Conservation (phyloP, 2,797 vertebrate genomes). For the Hydrophis major region DNA sequence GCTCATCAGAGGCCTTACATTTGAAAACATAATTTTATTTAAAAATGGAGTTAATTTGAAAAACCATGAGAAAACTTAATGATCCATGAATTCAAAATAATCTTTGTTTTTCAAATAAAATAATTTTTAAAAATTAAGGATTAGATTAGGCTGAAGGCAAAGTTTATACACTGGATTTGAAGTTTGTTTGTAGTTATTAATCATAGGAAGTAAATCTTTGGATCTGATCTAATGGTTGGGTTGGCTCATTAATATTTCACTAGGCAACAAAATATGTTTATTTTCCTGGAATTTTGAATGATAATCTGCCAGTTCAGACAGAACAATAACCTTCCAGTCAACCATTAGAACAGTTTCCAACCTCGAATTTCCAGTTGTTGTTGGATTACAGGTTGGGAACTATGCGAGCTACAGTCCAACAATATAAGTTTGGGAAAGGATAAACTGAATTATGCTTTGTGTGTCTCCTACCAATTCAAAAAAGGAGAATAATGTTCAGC, state of each 20-base stretch:
- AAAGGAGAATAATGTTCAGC: background rate
- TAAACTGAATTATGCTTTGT: background rate
- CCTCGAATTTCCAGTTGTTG: background rate
- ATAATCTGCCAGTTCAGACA: background rate
- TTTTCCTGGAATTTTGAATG: background rate
- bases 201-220: background rate
- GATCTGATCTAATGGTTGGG: background rate
- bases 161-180: background rate
- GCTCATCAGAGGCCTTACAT: background rate
- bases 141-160: background rate
- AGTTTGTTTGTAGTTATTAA: background rate
- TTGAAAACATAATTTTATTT: background rate
- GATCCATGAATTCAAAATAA: background rate
- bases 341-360: background rate
- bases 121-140: background rate
- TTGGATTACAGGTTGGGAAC: background rate
- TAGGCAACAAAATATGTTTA: background rate
- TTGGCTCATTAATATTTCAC: background rate
- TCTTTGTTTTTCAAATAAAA: background rate
- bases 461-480: background rate
- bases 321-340: background rate
- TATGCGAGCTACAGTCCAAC: background rate
- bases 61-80: background rate
- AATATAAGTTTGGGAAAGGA: background rate
- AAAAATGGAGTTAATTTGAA: background rate